A percentile compares a stretch with the other conserved stretches of the same genome.
phyloP scores from a whole-genome alignment of 2,888 invertebrate species.

The Anoncus sp. region DNA sequence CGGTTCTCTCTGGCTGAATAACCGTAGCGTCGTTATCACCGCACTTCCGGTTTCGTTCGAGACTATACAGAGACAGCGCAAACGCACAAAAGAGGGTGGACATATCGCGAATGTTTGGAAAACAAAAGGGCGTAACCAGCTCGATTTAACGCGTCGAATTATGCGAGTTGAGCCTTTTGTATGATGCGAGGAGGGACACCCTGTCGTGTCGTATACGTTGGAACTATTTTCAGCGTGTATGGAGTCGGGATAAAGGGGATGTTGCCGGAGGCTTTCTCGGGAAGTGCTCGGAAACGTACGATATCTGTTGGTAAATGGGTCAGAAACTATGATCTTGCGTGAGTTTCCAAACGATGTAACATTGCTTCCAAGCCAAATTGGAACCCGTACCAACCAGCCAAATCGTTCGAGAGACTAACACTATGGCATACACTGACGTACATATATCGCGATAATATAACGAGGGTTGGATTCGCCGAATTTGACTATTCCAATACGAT shows the following conservation, averaged over 20 bases:
- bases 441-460: slow-evolving; percentile 44
- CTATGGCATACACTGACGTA: slow-evolving; percentile 21
- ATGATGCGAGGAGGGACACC: slow-evolving; percentile 4
- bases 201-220: slow-evolving; percentile 4
- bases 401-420: slow-evolving; percentile 57
- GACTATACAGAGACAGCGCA: slow-evolving; percentile 37
- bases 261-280: slow-evolving; percentile 19
- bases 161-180: not conserved
- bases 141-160: not conserved
- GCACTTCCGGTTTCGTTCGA: slow-evolving; percentile 60
- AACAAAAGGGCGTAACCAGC: slow-evolving; percentile 22
- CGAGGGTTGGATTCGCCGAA: slow-evolving; percentile 14
- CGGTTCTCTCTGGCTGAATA: slow-evolving; percentile 55
- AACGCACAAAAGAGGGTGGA: slow-evolving; percentile 50
- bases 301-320: slow-evolving; percentile 80
- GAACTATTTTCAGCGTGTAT: slow-evolving; percentile 39
- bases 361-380: slow-evolving; percentile 72
- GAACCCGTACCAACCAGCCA: slow-evolving; percentile 60
- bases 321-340: slow-evolving; percentile 76
- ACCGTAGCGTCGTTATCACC: slow-evolving; percentile 63
- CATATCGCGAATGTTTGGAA: not conserved
- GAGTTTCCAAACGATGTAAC: slow-evolving; percentile 79
- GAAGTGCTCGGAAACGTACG: slow-evolving; percentile 57
- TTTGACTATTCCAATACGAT: slow-evolving; percentile 4
- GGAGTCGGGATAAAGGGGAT: slow-evolving; percentile 27